Conservation (phyloP, 2,888 invertebrate species). For the Thyatira batis region DNA sequence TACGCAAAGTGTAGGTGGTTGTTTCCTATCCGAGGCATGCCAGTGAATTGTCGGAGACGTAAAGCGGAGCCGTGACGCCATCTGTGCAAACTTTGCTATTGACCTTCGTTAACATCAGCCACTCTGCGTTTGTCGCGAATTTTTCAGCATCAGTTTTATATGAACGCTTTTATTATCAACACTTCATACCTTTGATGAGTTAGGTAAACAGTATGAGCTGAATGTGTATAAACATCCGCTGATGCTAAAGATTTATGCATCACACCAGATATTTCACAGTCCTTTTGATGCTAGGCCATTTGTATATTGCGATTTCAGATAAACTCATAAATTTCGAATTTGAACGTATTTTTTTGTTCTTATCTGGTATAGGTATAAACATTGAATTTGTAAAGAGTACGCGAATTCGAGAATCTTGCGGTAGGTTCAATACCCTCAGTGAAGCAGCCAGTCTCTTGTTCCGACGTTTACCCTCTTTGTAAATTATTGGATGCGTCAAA, state of each 20-base stretch:
- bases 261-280: neutral
- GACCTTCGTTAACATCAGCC: conserved; percentile 42
- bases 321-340: neutral
- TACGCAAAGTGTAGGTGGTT: conserved; percentile 16
- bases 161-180: conserved; percentile 27
- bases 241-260: neutral
- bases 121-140: conserved; percentile 15
- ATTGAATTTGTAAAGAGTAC: conserved; percentile 8
- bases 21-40: conserved; percentile 17
- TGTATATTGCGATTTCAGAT: too few species aligned
- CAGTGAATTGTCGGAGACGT: conserved; percentile 14
- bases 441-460: neutral
- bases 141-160: conserved; percentile 16
- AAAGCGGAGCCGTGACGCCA: conserved; percentile 26
- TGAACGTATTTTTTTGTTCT: neutral
- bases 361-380: neutral
- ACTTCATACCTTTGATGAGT: conserved; percentile 22
- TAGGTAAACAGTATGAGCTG: neutral
- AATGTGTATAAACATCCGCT: neutral
- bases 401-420: conserved; percentile 15
- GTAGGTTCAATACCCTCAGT: neutral
- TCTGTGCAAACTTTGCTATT: conserved; percentile 50
- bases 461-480: neutral
- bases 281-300: neutral
- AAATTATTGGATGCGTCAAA: neutral